Base-by-base conservation (phyloP, 2,113 vertebrate species). In the Hiodon tergisus region DNA sequence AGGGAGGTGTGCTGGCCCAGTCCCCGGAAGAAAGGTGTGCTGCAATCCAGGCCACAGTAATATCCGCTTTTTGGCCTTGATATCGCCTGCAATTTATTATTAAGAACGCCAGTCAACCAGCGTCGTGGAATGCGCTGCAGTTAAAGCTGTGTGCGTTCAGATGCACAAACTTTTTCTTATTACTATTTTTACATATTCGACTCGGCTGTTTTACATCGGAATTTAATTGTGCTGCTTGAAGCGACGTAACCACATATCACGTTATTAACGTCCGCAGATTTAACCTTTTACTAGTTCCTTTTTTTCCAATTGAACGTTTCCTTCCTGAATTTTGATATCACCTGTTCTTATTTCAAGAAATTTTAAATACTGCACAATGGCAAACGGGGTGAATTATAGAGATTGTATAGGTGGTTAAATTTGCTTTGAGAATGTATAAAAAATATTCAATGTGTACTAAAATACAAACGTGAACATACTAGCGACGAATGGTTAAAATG, bases 11-110 rank as follows among this genome's bases (percentile, higher is more conserved):
- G 71, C 78, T 81, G 73, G 72, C 83, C 78, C 61, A 51, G 71
- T 55, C 80, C 77, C 80, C 77, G 81, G 80, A 86, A 75, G 66
- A 84, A 80, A 83, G 78, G 78, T 81, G 83, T 73, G 73, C 77
- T 81, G 76, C 81, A 69, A 69, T 71, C 57, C 76, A 63, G 79
- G 78, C 63, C 78, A 51, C 69, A 53, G 66, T 46, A 65, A 78
- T 68, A 75, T 77, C 52, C 70, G 70, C 61, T 54, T 65, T 57
- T 70, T 69, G 54, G 68, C 69, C 59, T 58, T 66, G 52, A 17
- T 76, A 74, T 71, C 76, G 72, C 11, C 55, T 60, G 74, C 63
- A 73, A 47, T 68, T 54, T 79, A 57, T 75, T 61, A 8, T 53
- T 51, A 51, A 75, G 69, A 57, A 75, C 69, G 69, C 10, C 51